Conservation (phyloP, 2,797 vertebrate genomes). For the Poeciliopsis turneri region DNA sequence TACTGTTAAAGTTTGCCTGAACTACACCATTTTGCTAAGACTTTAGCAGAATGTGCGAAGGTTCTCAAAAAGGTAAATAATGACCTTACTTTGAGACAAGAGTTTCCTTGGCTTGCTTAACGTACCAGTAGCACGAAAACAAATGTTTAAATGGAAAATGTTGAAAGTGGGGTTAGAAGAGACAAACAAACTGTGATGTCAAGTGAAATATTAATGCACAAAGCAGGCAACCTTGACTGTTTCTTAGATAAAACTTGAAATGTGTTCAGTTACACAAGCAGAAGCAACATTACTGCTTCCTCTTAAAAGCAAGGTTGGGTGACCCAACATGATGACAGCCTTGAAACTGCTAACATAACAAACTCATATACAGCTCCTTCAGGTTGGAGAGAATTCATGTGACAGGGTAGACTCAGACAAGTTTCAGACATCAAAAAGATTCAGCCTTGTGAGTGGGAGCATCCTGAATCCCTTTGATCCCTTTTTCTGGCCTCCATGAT, state of each 20-base stretch:
- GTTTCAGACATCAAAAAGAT: conserved; percentile 52
- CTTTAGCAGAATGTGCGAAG: neutral
- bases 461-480: conserved; percentile 72
- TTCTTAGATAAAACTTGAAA: conserved; percentile 45
- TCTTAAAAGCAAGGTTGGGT: conserved; percentile 37
- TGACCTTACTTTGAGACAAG: conserved; percentile 8
- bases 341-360: conserved; percentile 67
- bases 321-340: conserved; percentile 48
- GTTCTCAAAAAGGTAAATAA: neutral
- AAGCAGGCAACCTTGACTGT: conserved; percentile 56
- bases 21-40: neutral
- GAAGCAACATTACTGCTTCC: conserved; percentile 38
- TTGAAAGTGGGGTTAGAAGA: conserved; percentile 33
- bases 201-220: conserved; percentile 49
- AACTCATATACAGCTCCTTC: conserved; percentile 50
- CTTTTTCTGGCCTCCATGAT: conserved; percentile 55
- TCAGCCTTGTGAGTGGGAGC: conserved; percentile 40
- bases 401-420: conserved; percentile 39
- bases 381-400: conserved; percentile 58
- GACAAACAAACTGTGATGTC: conserved; percentile 51
- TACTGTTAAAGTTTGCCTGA: neutral
- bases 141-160: conserved; percentile 58
- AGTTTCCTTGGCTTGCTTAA: conserved; percentile 33
- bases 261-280: conserved; percentile 25
- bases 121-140: conserved; percentile 37